A percentile compares a stretch with the other conserved stretches of the same genome.
Conservation (phyloP, 2,888 invertebrate genomes). For the Agrochola macilenta region DNA sequence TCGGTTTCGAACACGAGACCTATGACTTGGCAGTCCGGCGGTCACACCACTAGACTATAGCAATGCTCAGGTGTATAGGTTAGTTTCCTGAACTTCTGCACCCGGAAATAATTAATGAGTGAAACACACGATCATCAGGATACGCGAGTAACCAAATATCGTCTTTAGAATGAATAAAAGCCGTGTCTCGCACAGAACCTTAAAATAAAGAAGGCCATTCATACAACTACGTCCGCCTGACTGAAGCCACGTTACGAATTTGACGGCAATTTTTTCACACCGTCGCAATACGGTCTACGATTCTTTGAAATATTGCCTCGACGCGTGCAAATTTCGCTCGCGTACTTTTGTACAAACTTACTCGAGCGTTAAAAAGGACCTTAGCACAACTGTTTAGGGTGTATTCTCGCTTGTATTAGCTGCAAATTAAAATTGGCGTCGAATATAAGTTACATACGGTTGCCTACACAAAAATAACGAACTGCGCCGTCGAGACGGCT, state of each 20-base stretch:
- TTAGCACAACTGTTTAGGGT: conserved; percentile 63
- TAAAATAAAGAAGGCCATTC: conserved; percentile 67
- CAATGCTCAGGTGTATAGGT: neutral
- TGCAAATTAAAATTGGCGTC: conserved; percentile 71
- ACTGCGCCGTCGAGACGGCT: conserved; percentile 80
- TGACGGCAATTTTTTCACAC: conserved; percentile 70
- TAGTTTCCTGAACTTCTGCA: neutral
- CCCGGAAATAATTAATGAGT: conserved; percentile 13
- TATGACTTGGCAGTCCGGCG: no score
- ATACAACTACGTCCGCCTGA: conserved; percentile 64
- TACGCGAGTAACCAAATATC: conserved; percentile 59
- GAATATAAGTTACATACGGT: conserved; percentile 85
- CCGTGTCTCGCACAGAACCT: conserved; percentile 57
- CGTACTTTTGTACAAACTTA: conserved; percentile 54
- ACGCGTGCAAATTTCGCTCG: conserved; percentile 72
- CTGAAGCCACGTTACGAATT: conserved; percentile 60
- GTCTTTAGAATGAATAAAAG: conserved; percentile 63
- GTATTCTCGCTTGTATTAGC: conserved; percentile 59
- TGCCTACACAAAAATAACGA: conserved; percentile 91
- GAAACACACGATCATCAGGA: conserved; percentile 22
- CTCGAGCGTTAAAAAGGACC: conserved; percentile 57
- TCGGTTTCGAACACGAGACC: no score
- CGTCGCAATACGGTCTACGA: conserved; percentile 73
- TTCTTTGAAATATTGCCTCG: conserved; percentile 75
- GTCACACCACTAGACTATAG: no score